Evolutionary conservation across 2,113 vertebrate genomes (phyloP).

Genomic region (Antidorcas marsupialis): DNA sequence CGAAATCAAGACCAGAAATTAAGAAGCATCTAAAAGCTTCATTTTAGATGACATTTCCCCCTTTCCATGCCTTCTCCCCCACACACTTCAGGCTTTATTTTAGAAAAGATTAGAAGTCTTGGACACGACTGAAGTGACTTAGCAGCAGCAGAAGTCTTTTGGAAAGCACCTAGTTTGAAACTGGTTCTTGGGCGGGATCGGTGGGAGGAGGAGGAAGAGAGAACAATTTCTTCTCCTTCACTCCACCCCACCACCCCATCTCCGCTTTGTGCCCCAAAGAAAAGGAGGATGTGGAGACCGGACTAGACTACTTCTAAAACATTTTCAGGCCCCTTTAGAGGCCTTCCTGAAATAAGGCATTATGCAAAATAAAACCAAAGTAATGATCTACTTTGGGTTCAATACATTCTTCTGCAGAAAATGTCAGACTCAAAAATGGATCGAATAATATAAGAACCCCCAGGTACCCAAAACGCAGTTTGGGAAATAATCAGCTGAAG

Average conservation of each 20-base stretch:
- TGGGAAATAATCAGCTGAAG: background rate
- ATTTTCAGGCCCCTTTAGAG: background rate
- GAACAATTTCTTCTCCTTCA: background rate
- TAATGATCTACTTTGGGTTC: background rate
- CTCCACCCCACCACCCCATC: background rate
- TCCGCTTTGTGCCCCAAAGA: background rate
- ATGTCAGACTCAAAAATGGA: background rate
- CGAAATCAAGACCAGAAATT: background rate
- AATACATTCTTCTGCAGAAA: background rate
- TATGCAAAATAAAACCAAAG: background rate
- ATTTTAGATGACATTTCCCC: background rate
- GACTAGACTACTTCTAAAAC: background rate
- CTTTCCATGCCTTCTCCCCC: background rate
- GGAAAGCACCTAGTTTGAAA: background rate
- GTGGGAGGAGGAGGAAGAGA: background rate
- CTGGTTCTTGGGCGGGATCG: background rate
- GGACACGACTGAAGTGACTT: too few species aligned
- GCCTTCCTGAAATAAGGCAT: background rate
- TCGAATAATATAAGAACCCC: background rate
- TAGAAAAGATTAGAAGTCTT: background rate
- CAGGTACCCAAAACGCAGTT: background rate
- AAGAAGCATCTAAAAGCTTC: background rate
- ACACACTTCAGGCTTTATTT: background rate
- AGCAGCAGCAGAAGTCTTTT: background rate
- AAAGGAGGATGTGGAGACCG: background rate